These are phyloP conservation scores for Leucania comma DNA, from an alignment of 2,888 invertebrate genomes.

Conservation along the genomic window DNA sequence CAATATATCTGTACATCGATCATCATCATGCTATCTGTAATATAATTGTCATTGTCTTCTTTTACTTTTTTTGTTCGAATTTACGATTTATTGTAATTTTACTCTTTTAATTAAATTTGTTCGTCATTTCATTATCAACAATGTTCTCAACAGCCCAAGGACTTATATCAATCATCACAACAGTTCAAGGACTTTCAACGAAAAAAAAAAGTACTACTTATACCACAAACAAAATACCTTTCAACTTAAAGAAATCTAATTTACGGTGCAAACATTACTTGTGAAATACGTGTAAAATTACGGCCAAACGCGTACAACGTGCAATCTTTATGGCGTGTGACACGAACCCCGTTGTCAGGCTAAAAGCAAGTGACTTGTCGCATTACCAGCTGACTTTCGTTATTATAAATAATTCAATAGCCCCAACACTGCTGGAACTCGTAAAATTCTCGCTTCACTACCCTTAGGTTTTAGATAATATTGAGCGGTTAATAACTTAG, in stretches of 20 bases:
- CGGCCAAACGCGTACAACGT: conserved; percentile 39
- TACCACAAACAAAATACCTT: background rate
- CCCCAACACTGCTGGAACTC: conserved; percentile 45
- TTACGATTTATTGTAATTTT: too few species aligned
- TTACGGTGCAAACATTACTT: conserved; percentile 32
- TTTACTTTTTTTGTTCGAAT: too few species aligned
- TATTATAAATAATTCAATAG: conserved; percentile 66
- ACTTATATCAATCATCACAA: background rate
- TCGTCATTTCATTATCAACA: too few species aligned
- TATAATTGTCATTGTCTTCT: too few species aligned
- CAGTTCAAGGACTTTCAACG: background rate
- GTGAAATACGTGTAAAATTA: conserved; percentile 59
- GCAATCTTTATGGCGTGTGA: conserved; percentile 60
- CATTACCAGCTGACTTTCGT: conserved; percentile 55
- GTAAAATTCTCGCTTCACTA: conserved; percentile 52
- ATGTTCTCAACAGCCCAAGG: too few species aligned
- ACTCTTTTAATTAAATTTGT: too few species aligned
- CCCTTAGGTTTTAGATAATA: conserved; percentile 38
- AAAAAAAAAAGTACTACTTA: background rate
- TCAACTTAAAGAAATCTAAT: conserved; percentile 31
- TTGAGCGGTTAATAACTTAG: conserved; percentile 52
- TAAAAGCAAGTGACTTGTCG: conserved; percentile 66
- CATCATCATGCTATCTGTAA: background rate
- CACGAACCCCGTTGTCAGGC: conserved; percentile 60
- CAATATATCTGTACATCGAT: too few species aligned